Base-by-base conservation (phyloP, 1,140 invertebrate genomes). In the Bombus waltoni region DNA sequence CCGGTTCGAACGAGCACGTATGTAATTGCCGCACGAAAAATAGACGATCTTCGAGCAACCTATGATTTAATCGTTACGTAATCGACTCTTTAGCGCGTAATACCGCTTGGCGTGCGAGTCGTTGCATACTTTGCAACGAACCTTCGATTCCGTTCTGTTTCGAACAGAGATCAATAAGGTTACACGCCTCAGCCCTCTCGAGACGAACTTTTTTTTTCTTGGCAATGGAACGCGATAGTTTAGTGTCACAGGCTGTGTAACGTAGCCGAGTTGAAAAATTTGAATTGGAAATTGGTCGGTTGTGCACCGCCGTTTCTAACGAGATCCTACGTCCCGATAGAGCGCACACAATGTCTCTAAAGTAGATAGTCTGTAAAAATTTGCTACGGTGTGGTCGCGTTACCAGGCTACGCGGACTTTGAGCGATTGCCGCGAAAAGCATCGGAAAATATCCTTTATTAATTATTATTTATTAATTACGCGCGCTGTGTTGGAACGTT, bases 31-130 rank as follows among this genome's bases (percentile, higher is more conserved):
- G 35, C 25, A 44, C 22, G 71, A 28, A n/a, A 53, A 65, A 66
- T 38, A 38, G 42, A 38, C 18, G 74, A 83, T 40, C 25, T n/a
- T 28, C 40, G 25, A 4, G 57, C n/a, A 4, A 47, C 13, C 40
- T 44, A 32, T 82, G 59, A 82, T 44, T 75, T n/a, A 76, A 83
- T 83, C 81, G 32, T 83, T 83, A 65, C 28, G 57, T 32, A 83
- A 76, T 22, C 8, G 1, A 1, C 42, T 62, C 2, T 80, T 47
- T 42, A 28, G n/a, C 42, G 25, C 38, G 10, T n/a, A 35, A 57
- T 42, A 38, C 3, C 32, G 32, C 25, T 15, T 40, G 25, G 32
- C 38, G 9, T 2, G 4, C 38, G 76, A 28, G 18, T 73, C 40
- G 47, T 53, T 53, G 38, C 40, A 28, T 44, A 22, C 13, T 22